Percentiles rank a stretch among this genome's conserved stretches.
Evolutionary conservation across 2,888 invertebrate species (phyloP).

Genomic region (Tetrapedia diversipes): DNA sequence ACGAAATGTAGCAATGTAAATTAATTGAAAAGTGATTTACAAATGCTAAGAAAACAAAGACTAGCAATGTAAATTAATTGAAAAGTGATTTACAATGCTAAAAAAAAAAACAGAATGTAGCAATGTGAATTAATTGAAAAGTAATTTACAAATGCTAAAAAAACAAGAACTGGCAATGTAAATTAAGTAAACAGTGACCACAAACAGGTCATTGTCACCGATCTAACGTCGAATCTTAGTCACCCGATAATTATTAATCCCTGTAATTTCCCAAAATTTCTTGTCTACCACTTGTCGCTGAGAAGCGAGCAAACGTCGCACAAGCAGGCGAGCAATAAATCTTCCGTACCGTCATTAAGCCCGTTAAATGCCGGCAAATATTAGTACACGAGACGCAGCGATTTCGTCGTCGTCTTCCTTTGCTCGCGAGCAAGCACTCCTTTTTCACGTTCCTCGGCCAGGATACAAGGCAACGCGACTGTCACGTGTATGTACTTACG

Average conservation of each 20-base stretch:
- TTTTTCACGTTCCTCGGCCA: not conserved
- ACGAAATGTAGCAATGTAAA: too few species aligned
- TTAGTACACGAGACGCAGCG: slow-evolving; percentile 14
- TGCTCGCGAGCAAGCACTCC: not conserved
- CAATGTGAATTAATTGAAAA: too few species aligned
- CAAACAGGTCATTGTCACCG: too few species aligned
- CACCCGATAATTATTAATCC: slow-evolving; percentile 21
- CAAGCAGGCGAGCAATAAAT: slow-evolving; percentile 31
- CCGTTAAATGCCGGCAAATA: slow-evolving; percentile 41
- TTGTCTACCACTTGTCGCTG: slow-evolving; percentile 31
- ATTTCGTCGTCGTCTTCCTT: not conserved
- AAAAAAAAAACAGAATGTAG: too few species aligned
- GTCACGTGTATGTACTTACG: slow-evolving; percentile 77
- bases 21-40: too few species aligned
- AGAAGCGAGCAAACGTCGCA: slow-evolving; percentile 1
- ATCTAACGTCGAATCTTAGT: too few species aligned
- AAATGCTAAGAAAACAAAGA: too few species aligned
- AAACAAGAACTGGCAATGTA: too few species aligned
- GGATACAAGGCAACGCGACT: not conserved
- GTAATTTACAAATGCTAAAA: too few species aligned
- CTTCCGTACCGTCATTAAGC: slow-evolving; percentile 30
- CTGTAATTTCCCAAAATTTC: slow-evolving; percentile 15
- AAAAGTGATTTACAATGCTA: too few species aligned
- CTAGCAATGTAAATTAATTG: too few species aligned
- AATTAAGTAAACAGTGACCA: too few species aligned